phyloP scores from a whole-genome alignment of 2,888 invertebrate species.

The Dusona sp. region DNA sequence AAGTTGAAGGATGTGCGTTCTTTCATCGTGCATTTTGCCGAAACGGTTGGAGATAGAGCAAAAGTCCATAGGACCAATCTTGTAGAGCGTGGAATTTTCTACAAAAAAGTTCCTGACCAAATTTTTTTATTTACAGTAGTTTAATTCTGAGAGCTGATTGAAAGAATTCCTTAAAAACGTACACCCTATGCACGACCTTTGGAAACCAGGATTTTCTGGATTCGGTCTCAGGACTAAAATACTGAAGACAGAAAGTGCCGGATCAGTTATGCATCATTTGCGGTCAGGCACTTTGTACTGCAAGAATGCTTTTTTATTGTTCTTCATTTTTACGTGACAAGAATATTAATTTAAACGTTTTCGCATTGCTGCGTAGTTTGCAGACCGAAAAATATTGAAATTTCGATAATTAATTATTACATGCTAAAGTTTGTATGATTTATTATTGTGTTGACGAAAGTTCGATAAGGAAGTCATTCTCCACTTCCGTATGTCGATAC shows the following conservation, averaged over 20 bases:
- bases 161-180: neutral
- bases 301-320: neutral
- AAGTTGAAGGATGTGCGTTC: neutral
- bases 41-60: neutral
- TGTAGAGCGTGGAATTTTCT: neutral
- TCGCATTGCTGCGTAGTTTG: neutral
- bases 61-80: neutral
- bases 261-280: neutral
- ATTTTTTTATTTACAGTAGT: neutral
- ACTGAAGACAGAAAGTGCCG: neutral
- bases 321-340: neutral
- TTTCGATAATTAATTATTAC: neutral
- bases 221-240: neutral
- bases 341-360: neutral
- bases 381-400: neutral
- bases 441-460: conserved; percentile 6
- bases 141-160: neutral
- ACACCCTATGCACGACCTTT: neutral
- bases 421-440: neutral
- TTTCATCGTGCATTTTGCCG: neutral
- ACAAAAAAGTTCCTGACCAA: neutral
- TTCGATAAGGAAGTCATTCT: neutral
- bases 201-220: neutral
- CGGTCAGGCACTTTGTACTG: neutral
- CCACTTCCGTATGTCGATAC: conserved; percentile 36